phyloP scores from a whole-genome alignment of 2,113 vertebrate genomes.

The Saguinus midas region DNA sequence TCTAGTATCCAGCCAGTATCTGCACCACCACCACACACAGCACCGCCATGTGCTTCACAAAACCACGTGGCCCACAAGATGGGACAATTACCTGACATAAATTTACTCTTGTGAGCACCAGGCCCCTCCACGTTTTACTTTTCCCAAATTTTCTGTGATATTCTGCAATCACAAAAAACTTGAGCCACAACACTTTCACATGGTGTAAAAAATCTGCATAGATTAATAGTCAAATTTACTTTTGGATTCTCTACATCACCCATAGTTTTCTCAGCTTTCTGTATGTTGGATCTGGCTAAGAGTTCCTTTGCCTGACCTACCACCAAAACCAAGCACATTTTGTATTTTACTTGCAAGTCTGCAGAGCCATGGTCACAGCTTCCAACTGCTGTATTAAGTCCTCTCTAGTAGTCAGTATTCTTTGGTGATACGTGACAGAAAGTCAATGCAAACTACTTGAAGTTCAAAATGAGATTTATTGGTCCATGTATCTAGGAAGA shows the following conservation, averaged over 20 bases:
- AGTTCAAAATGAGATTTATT: slow-evolving; percentile 58
- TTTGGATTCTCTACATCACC: neutral
- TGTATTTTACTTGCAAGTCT: neutral
- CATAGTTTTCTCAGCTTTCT: neutral
- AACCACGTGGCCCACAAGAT: neutral
- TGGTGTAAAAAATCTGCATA: neutral
- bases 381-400: slow-evolving; percentile 34
- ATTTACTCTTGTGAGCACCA: neutral
- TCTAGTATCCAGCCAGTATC: neutral
- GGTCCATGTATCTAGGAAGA: slow-evolving; percentile 30
- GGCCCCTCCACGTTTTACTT: neutral
- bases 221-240: neutral
- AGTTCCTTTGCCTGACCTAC: accelerated
- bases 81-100: neutral
- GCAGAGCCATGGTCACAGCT: neutral
- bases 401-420: neutral
- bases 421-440: slow-evolving; percentile 53
- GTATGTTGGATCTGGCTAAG: neutral
- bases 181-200: neutral
- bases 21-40: neutral
- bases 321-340: neutral
- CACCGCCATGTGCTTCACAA: neutral
- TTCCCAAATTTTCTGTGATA: neutral
- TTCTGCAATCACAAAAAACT: neutral
- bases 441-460: slow-evolving; percentile 63